Conservation (phyloP, 35 echinoderm and acorn worm genomes). For the Apostichopus japonicus region DNA sequence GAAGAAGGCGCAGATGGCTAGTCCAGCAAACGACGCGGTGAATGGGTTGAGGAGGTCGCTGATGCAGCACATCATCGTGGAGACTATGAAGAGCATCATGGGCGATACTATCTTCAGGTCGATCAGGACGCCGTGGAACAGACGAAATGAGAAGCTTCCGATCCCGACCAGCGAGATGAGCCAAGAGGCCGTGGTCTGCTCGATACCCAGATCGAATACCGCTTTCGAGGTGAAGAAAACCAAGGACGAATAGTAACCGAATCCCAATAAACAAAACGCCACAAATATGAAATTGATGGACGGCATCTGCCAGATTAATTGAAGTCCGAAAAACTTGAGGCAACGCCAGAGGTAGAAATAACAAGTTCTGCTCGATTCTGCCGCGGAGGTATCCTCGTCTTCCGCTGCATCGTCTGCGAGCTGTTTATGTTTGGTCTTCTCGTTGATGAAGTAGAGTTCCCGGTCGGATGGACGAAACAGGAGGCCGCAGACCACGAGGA, state of each 20-base stretch:
- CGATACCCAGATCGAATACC: constrained; percentile 48
- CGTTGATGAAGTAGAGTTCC: constrained; percentile 39
- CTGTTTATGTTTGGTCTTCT: neutral
- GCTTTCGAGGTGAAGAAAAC: constrained; percentile 57
- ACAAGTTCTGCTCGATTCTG: neutral
- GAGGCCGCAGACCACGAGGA: neutral
- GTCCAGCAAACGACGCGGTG: neutral
- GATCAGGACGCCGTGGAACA: constrained; percentile 16
- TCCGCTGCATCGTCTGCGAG: neutral
- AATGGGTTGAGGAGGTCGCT: constrained; percentile 42
- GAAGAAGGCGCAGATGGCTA: constrained; percentile 10
- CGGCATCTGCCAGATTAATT: constrained; percentile 28
- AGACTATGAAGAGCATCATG: constrained; percentile 8
- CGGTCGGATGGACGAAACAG: constrained; percentile 21
- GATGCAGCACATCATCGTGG: neutral
- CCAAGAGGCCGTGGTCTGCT: constrained; percentile 10
- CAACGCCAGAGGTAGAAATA: neutral
- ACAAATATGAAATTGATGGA: constrained; percentile 44
- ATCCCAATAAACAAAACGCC: constrained; percentile 27
- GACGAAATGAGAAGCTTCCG: constrained; percentile 6
- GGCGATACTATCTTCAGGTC: constrained; percentile 38
- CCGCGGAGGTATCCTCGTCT: neutral
- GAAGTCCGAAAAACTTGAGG: constrained; percentile 40
- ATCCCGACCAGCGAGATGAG: constrained; percentile 47
- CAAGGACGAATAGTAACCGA: constrained; percentile 28